These are phyloP conservation scores for Nomada flava DNA, from an alignment of 2,888 invertebrate genomes.

Conservation along the genomic window DNA sequence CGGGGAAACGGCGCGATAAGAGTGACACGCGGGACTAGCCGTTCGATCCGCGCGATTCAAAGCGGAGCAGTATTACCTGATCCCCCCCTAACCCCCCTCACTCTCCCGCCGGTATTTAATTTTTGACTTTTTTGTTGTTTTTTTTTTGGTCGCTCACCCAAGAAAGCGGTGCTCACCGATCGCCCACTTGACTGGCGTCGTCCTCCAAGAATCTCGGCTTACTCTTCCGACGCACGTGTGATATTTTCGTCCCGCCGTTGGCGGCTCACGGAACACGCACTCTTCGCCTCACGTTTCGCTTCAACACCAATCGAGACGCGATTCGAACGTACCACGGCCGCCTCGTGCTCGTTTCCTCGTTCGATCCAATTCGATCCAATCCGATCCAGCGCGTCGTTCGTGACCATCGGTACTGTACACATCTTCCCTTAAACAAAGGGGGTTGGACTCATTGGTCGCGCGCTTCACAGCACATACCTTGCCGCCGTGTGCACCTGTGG, in stretches of 20 bases:
- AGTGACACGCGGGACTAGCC: conserved; percentile 25
- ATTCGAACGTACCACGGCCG: conserved; percentile 21
- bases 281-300: conserved; percentile 56
- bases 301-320: conserved; percentile 45
- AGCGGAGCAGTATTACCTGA: conserved; percentile 1
- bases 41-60: conserved; percentile 29
- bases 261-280: conserved; percentile 73
- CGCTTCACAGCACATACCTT: conserved; percentile 47
- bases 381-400: conserved; percentile 5
- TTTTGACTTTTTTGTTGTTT: not conserved
- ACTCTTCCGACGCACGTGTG: conserved; percentile 76
- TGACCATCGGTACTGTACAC: conserved; percentile 12
- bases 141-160: conserved; percentile 57
- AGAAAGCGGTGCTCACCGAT: conserved; percentile 60
- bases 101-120: conserved; percentile 34
- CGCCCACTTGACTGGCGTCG: conserved; percentile 63
- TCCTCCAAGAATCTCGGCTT: conserved; percentile 66
- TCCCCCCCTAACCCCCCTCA: conserved; percentile 25
- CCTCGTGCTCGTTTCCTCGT: not conserved
- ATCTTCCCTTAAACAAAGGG: not conserved
- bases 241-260: conserved; percentile 76
- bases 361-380: conserved; percentile 20
- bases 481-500: conserved; percentile 13
- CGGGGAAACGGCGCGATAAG: conserved; percentile 26
- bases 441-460: conserved; percentile 41